Evolutionary conservation across 2,888 invertebrate species (phyloP), one percentile per base, ranked within the genome.

Genomic region (Asteroscopus sphinx): DNA sequence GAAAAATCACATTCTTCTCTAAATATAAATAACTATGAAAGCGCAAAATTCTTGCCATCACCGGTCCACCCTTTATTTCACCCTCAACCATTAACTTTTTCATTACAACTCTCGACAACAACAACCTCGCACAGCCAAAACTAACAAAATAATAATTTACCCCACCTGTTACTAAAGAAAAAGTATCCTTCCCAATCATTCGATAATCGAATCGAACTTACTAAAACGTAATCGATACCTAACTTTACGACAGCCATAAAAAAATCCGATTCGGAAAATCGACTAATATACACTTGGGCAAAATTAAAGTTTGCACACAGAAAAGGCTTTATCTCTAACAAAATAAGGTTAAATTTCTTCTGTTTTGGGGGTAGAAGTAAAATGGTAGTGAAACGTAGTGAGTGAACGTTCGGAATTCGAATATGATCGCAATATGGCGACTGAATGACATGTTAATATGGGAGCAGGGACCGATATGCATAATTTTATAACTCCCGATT

Each of bases 391-490:
- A 51, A 70, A 68, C 71, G 74, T 68, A 79, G 73, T 76, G 70
- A 74, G 77, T 79, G 79, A 78, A 81, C 85, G 86, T 85, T 87
- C 83, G 65, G 77, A 83, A 88, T 88, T 87, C 88, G 82, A 90
- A 91, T 92, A 90, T 89, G 89, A 88, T 88, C 79, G 82, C 91
- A 93, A 91, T 90, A 93, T 91, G 92, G 91, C 91, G 86, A 73
- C 59, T 83, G 82, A 84, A 92, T 92, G 93, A 93, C 92, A 92
- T 93, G 93, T 93, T 93, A 93, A 93, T 93, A 92, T 81, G 89
- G 79, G 82, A 78, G 76, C 72, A 57, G 88, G 86, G 80, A 76
- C 78, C 89, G 89, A 89, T 90, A 93, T 92, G 90, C 91, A 92
- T 92, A 92, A 92, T 92, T 90, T 91, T 90, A 91, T 91, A 78